phyloP scores from a whole-genome alignment of 2,113 vertebrate species.

The Vidua macroura region DNA sequence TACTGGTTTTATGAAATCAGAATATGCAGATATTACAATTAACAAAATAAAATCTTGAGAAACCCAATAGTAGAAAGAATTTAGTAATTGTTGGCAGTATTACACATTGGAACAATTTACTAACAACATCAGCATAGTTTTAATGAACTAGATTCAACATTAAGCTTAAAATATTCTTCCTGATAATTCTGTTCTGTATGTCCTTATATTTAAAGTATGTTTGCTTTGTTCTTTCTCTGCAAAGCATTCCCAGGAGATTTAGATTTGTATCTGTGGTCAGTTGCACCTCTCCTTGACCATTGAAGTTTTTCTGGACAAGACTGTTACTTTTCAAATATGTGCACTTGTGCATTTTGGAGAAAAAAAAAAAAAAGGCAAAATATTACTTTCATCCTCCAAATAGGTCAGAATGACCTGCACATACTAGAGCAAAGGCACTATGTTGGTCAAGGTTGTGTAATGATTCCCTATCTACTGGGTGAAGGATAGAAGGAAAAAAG shows the following conservation, averaged over 20 bases:
- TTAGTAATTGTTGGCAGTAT: not conserved
- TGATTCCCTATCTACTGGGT: not conserved
- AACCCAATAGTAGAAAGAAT: not conserved
- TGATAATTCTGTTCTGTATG: not conserved
- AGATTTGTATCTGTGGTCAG: not conserved
- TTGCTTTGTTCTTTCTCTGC: not conserved
- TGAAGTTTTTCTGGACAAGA: not conserved
- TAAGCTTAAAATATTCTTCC: not conserved
- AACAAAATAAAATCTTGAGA: not conserved
- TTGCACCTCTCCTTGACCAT: not conserved
- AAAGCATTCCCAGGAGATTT: not conserved
- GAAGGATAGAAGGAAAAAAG: not conserved
- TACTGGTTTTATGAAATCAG: not conserved
- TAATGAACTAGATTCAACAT: not conserved
- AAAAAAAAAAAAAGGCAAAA: not conserved
- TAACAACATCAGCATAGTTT: not conserved
- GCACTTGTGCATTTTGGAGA: not conserved
- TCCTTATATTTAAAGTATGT: not conserved
- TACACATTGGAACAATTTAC: not conserved
- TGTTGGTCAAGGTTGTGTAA: fast-evolving
- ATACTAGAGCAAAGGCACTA: not conserved
- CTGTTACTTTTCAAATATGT: not conserved
- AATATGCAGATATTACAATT: not conserved
- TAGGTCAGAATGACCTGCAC: not conserved
- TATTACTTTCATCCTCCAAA: not conserved